Conservation (phyloP, 2,888 invertebrate species). For the Augiades crinisus region DNA sequence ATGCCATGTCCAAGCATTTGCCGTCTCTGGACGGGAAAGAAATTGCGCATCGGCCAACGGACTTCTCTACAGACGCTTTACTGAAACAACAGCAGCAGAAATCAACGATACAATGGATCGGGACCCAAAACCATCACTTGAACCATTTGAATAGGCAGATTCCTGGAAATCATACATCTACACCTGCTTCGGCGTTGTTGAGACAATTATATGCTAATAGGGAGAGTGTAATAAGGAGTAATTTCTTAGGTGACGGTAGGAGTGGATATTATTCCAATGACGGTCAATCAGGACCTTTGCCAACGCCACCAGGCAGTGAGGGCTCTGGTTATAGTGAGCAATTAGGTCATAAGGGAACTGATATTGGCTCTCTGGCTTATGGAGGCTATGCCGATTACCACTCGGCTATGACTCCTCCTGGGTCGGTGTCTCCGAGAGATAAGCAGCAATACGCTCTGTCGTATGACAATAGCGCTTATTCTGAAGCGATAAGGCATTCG, state of each 20-base stretch:
- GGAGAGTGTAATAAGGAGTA: conserved; percentile 97
- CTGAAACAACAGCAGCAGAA: conserved; percentile 89
- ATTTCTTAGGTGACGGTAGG: conserved; percentile 81
- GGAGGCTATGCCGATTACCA: conserved; percentile 90
- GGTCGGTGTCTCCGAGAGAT: conserved; percentile 97
- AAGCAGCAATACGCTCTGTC: conserved; percentile 83
- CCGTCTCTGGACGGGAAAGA: conserved; percentile 81
- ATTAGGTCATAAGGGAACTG: conserved; percentile 76
- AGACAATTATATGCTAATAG: conserved; percentile 95
- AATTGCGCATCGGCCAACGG: conserved; percentile 87
- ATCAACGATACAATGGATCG: conserved; percentile 96
- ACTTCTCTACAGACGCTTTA: conserved; percentile 92
- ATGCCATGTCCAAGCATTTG: conserved; percentile 97
- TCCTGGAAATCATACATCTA: conserved; percentile 77
- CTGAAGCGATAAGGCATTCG: conserved; percentile 82
- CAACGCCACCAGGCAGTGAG: conserved; percentile 95
- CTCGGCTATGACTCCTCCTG: conserved; percentile 97
- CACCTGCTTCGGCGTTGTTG: conserved; percentile 94
- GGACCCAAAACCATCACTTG: conserved; percentile 86
- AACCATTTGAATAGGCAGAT: conserved; percentile 83
- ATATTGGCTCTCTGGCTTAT: conserved; percentile 82
- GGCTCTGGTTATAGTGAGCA: conserved; percentile 86
- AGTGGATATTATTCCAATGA: conserved; percentile 79
- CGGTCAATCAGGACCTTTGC: conserved; percentile 87
- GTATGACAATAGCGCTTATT: conserved; percentile 83